phyloP scores from a whole-genome alignment of 2,113 vertebrate genomes.

The Actinemys pallida region DNA sequence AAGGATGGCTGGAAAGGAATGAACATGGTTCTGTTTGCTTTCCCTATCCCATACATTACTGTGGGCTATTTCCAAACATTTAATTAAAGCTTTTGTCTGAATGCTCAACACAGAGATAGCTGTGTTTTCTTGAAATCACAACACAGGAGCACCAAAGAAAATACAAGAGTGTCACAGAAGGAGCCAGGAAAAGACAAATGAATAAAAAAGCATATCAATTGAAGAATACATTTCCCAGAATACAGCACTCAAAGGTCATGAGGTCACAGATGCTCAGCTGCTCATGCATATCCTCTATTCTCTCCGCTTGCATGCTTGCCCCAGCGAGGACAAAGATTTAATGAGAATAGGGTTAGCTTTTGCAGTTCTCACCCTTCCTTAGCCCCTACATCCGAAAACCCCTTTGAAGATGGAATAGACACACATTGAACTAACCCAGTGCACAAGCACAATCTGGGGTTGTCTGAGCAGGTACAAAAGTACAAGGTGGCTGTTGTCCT shows the following conservation, averaged over 20 bases:
- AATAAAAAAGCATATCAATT: slow-evolving; percentile 70
- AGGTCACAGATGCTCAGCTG: slow-evolving; percentile 56
- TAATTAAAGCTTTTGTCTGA: slow-evolving; percentile 71
- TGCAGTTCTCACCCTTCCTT: slow-evolving; percentile 73
- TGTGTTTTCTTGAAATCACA: slow-evolving; percentile 60
- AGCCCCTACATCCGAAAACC: slow-evolving; percentile 63
- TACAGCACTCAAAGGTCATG: slow-evolving; percentile 66
- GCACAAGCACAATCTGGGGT: slow-evolving; percentile 63
- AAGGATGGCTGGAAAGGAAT: slow-evolving; percentile 26
- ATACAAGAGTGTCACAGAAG: slow-evolving; percentile 69
- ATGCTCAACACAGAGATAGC: slow-evolving; percentile 63
- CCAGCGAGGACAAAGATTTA: slow-evolving; percentile 43
- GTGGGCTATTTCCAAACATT: slow-evolving; percentile 69
- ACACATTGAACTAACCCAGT: slow-evolving; percentile 65
- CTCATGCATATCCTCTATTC: slow-evolving; percentile 70
- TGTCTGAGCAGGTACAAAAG: slow-evolving; percentile 66
- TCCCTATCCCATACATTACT: slow-evolving; percentile 55
- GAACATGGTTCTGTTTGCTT: slow-evolving; percentile 57
- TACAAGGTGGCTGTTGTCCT: slow-evolving; percentile 63
- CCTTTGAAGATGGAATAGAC: slow-evolving; percentile 68
- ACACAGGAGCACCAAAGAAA: slow-evolving; percentile 61
- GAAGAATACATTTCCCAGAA: slow-evolving; percentile 68
- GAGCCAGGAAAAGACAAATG: slow-evolving; percentile 67
- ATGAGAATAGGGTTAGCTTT: slow-evolving; percentile 66
- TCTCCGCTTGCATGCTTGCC: slow-evolving; percentile 27